Percentiles rank a stretch among this genome's conserved stretches.
phyloP scores from a whole-genome alignment of 1,140 invertebrate species.

The Listronotus bonariensis region DNA sequence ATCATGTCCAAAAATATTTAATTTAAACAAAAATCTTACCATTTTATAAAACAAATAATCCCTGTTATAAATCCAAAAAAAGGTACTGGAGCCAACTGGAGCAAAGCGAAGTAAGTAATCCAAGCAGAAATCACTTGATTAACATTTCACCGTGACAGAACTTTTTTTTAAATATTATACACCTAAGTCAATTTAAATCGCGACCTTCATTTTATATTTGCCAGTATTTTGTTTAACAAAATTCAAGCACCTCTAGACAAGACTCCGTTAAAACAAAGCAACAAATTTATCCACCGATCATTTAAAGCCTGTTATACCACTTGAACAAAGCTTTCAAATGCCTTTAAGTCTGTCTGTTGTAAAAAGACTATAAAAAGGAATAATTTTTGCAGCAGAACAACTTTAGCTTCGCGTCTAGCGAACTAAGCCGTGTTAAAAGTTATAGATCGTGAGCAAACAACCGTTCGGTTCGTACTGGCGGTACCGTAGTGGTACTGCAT shows the following conservation, averaged over 20 bases:
- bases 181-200: too few species aligned
- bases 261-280: too few species aligned
- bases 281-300: too few species aligned
- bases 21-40: constrained; percentile 2
- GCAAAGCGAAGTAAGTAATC: constrained; percentile 8
- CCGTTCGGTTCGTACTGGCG: constrained; percentile 20
- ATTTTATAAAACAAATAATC: constrained; percentile 8
- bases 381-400: background rate
- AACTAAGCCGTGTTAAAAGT: background rate
- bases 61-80: constrained; percentile 12
- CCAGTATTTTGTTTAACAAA: too few species aligned
- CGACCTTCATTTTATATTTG: too few species aligned
- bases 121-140: constrained; percentile 20
- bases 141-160: background rate
- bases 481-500: constrained; percentile 12
- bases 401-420: background rate
- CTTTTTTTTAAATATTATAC: background rate
- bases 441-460: background rate
- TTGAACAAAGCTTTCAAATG: too few species aligned
- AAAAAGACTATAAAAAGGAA: background rate
- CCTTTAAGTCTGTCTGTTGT: background rate
- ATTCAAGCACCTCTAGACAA: too few species aligned
- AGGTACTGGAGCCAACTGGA: constrained; percentile 14
- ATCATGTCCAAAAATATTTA: background rate
- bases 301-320: too few species aligned